Percentiles rank a stretch among this genome's conserved stretches.
These are phyloP conservation scores for Tamandua tetradactyla DNA, from an alignment of 2,797 vertebrate genomes.

Conservation along the genomic window DNA sequence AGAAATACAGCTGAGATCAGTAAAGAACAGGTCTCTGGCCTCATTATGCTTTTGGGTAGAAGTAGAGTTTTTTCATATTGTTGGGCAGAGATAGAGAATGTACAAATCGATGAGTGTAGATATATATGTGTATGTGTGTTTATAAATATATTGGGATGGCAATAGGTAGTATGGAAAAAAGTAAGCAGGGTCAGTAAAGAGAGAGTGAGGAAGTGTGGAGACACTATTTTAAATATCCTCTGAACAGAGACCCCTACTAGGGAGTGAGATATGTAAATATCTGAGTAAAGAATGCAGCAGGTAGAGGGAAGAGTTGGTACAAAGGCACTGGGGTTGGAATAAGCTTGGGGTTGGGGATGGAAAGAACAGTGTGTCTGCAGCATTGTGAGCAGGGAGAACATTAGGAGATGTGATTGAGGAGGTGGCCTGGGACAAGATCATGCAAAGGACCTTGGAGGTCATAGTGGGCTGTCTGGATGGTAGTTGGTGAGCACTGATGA, in stretches of 20 bases:
- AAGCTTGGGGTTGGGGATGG: not conserved
- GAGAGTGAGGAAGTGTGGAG: not conserved
- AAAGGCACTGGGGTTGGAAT: not conserved
- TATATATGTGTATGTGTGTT: not conserved
- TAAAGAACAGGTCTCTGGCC: not conserved
- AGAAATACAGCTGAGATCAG: not conserved
- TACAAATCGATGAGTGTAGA: too few species aligned
- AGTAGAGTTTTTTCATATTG: not conserved
- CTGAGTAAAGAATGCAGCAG: not conserved
- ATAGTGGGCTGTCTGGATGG: not conserved
- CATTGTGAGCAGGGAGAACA: not conserved
- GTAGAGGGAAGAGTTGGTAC: not conserved
- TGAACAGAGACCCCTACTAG: not conserved
- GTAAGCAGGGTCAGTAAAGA: not conserved
- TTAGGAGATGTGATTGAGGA: not conserved
- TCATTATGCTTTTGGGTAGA: not conserved
- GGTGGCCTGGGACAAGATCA: not conserved
- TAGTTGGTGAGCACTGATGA: too few species aligned
- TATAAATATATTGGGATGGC: not conserved
- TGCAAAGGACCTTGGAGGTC: not conserved
- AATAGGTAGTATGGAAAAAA: not conserved
- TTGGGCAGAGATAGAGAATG: not conserved
- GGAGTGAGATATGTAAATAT: not conserved
- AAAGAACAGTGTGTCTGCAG: not conserved
- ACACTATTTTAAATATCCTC: not conserved